phyloP scores from a whole-genome alignment of 2,113 vertebrate species.

The Synodontis membranacea region DNA sequence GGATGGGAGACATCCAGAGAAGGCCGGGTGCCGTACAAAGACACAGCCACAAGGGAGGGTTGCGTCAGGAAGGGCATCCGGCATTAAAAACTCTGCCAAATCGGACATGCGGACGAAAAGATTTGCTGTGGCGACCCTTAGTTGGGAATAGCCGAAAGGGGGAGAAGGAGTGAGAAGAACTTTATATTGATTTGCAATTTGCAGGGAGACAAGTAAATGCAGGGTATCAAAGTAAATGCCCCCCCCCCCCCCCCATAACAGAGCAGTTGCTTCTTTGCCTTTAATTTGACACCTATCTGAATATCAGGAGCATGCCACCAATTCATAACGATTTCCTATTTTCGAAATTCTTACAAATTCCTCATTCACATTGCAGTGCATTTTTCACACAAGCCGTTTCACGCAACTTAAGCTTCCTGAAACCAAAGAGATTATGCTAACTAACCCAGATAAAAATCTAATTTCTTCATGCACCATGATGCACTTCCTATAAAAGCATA shows the following conservation, averaged over 20 bases:
- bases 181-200: background rate
- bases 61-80: too few species aligned
- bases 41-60: too few species aligned
- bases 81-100: too few species aligned
- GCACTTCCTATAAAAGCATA: background rate
- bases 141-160: too few species aligned
- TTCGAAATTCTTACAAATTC: background rate
- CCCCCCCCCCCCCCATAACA: background rate
- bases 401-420: background rate
- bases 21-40: too few species aligned
- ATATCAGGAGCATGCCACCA: background rate
- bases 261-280: background rate
- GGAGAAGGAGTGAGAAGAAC: too few species aligned
- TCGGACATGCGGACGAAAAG: too few species aligned
- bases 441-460: slow-evolving; percentile 61
- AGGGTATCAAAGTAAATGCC: too few species aligned
- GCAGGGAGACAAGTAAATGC: background rate
- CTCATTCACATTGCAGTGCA: background rate
- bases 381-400: background rate
- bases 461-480: slow-evolving; percentile 35
- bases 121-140: too few species aligned
- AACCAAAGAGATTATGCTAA: slow-evolving; percentile 54
- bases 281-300: background rate
- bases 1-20: too few species aligned
- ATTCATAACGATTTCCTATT: background rate